phyloP scores from a whole-genome alignment of 1,140 invertebrate species.

The Drosophila pseudoananassae region DNA sequence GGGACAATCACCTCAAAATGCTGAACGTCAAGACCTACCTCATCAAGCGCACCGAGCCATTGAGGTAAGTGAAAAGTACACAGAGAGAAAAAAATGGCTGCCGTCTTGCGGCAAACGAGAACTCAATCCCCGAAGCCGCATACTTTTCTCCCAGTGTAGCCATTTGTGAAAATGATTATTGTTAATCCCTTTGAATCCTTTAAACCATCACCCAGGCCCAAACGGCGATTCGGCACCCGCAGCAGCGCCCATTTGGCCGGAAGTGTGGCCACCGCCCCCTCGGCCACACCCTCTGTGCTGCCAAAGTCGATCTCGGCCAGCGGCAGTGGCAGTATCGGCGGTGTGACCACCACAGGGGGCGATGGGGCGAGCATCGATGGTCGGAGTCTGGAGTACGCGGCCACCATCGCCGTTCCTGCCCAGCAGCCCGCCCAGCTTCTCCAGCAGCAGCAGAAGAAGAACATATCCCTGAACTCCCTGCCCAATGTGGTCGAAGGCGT shows the following conservation, averaged over 20 bases:
- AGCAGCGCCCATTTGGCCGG: conserved; percentile 70
- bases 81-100: not conserved
- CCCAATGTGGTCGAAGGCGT: conserved; percentile 81
- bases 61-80: conserved; percentile 84
- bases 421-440: conserved; percentile 63
- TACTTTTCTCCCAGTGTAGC: not conserved
- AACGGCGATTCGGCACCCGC: conserved; percentile 78
- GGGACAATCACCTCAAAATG: conserved; percentile 94
- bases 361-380: conserved; percentile 66
- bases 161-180: conserved; percentile 1
- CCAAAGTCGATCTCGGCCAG: conserved; percentile 76
- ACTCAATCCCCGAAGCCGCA: too few species aligned
- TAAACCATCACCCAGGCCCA: conserved; percentile 50
- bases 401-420: conserved; percentile 50
- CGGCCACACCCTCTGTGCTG: conserved; percentile 35
- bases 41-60: conserved; percentile 93
- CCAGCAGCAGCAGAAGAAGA: conserved; percentile 79
- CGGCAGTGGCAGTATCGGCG: conserved; percentile 58
- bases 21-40: conserved; percentile 96
- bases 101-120: too few species aligned
- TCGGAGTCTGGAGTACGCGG: conserved; percentile 58
- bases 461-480: conserved; percentile 76
- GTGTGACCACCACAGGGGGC: conserved; percentile 29
- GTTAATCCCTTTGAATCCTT: conserved; percentile 12
- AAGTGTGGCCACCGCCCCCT: conserved; percentile 41